These are phyloP conservation scores for Conus ventricosus DNA, from an alignment of 1,140 invertebrate species.

Conservation along the genomic window DNA sequence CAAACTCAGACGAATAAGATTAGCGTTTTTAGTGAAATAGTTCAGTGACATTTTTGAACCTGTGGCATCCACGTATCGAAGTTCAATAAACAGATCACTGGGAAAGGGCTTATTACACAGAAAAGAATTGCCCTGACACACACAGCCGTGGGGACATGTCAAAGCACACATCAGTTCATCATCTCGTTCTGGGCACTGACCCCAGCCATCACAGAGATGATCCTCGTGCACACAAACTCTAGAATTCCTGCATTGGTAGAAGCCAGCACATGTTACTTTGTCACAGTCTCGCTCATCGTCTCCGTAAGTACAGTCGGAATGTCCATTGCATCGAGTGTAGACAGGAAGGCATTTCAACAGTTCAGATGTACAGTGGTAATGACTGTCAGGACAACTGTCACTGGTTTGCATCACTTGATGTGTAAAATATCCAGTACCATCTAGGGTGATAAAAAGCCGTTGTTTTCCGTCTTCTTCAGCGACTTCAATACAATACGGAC, in stretches of 20 bases:
- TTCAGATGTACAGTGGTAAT: neutral
- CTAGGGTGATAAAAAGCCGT: neutral
- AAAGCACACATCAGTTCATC: constrained; percentile 39
- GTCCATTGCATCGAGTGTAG: constrained; percentile 1
- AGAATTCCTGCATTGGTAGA: neutral
- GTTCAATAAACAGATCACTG: neutral
- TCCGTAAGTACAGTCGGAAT: neutral
- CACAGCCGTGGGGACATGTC: constrained; percentile 46
- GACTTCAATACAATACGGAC: neutral
- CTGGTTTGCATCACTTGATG: neutral
- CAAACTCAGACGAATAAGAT: neutral
- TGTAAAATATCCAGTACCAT: constrained; percentile 4
- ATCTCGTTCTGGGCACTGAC: constrained; percentile 39
- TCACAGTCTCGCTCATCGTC: neutral
- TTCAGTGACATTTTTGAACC: neutral
- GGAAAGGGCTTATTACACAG: neutral
- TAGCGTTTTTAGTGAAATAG: neutral
- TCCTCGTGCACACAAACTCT: constrained; percentile 7
- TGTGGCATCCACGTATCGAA: constrained; percentile 3
- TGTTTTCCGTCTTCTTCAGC: neutral
- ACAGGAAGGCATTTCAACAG: neutral
- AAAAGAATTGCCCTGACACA: constrained; percentile 19
- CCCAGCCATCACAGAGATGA: constrained; percentile 25
- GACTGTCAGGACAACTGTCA: constrained; percentile 3
- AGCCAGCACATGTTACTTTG: neutral